Percentiles rank a stretch among this genome's conserved stretches.
Evolutionary conservation across 2,888 invertebrate genomes (phyloP).

Genomic region (Oscheius onirici): DNA sequence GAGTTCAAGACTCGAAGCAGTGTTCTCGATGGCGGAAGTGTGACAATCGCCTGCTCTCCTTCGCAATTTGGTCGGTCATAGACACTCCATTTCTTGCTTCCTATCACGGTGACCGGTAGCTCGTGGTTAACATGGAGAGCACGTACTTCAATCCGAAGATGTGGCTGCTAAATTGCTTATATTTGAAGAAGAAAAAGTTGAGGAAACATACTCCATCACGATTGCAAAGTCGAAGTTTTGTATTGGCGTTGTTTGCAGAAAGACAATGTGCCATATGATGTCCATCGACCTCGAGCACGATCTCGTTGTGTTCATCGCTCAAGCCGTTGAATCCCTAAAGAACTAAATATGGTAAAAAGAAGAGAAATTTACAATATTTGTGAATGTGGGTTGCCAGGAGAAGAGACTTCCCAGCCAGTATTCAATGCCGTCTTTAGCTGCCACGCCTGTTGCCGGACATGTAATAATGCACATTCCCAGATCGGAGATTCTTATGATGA

Average conservation of each 20-base stretch:
- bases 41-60: conserved; percentile 9
- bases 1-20: conserved; percentile 23
- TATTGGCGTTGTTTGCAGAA: conserved; percentile 19
- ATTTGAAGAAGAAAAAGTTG: background rate
- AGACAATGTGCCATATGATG: conserved; percentile 15
- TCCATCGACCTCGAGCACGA: conserved; percentile 23
- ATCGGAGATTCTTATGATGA: conserved; percentile 14
- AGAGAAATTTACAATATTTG: background rate
- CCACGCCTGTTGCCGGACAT: conserved; percentile 23
- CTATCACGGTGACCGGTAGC: conserved; percentile 17
- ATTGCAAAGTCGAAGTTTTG: conserved; percentile 25
- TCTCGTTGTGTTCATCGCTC: conserved; percentile 28
- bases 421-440: conserved; percentile 18
- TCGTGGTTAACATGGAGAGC: conserved; percentile 21
- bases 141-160: conserved; percentile 30
- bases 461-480: conserved; percentile 29
- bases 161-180: conserved; percentile 2
- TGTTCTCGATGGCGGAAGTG: conserved; percentile 17
- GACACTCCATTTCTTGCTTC: conserved; percentile 23
- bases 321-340: conserved; percentile 27
- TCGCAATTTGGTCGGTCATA: conserved; percentile 25
- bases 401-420: conserved; percentile 30
- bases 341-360: background rate
- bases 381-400: conserved; percentile 21
- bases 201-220: conserved; percentile 20